Conservation (phyloP, 2,888 invertebrate genomes). For the Mimachlamys varia region DNA sequence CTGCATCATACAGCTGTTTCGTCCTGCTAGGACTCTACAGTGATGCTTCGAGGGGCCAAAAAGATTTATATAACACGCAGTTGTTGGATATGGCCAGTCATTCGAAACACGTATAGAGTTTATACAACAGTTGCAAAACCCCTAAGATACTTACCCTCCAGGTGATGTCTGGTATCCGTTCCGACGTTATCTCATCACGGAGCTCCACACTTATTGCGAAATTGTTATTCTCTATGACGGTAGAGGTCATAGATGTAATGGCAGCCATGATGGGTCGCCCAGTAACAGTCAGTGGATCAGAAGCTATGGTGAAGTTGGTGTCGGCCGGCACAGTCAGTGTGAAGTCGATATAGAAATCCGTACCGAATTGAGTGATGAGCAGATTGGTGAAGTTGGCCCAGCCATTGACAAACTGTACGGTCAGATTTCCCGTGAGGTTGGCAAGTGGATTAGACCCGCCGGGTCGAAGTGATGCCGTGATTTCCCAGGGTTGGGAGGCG, state of each 20-base stretch:
- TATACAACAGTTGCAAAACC: too few species aligned
- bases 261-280: slow-evolving; percentile 57
- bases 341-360: slow-evolving; percentile 69
- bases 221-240: slow-evolving; percentile 39
- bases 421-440: slow-evolving; percentile 65
- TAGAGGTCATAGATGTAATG: slow-evolving; percentile 49
- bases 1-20: too few species aligned
- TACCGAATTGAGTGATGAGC: slow-evolving; percentile 70
- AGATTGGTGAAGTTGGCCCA: slow-evolving; percentile 77
- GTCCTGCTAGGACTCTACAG: too few species aligned
- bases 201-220: slow-evolving; percentile 58
- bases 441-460: slow-evolving; percentile 65
- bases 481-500: slow-evolving; percentile 68
- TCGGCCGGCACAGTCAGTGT: slow-evolving; percentile 64
- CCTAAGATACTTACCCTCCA: slow-evolving; percentile 61
- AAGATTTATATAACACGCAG: too few species aligned
- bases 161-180: slow-evolving; percentile 55
- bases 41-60: too few species aligned
- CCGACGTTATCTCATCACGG: slow-evolving; percentile 53
- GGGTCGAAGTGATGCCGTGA: slow-evolving; percentile 66
- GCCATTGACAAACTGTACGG: slow-evolving; percentile 66
- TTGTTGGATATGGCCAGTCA: too few species aligned
- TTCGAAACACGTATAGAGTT: too few species aligned
- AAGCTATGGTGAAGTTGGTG: slow-evolving; percentile 57
- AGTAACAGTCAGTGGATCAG: slow-evolving; percentile 57